Evolutionary conservation across 1,140 invertebrate genomes (phyloP), one percentile per base, ranked within the genome.

Genomic region (Drosophila lowei): DNA sequence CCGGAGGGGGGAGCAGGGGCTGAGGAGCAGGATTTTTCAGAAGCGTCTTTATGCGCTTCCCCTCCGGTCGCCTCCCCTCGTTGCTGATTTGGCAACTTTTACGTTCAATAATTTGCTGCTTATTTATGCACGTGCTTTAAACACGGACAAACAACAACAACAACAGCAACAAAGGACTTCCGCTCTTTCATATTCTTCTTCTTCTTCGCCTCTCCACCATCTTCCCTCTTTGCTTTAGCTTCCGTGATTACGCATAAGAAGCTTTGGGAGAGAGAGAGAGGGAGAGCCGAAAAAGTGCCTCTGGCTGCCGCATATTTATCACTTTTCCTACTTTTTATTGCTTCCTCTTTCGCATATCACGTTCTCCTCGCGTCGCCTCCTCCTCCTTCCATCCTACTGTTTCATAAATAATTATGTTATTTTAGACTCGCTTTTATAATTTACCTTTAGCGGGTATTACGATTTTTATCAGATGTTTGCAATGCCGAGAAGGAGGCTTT

Each of bases 401-500:
- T 38, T 71, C 83, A 85, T 78, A 86, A 86, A 86, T 86, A 86
- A 86, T 86, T 86, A 86, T 88, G 83, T 88, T 86, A 77, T 85
- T 80, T 85, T 79, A 83, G 79, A 84, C 75, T 44, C 44, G 15
- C 9, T 28, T 42, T 23, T 11, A 13, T 4, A 11, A 13, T 34
- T 34, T 38, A 4, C 1, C 3, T 34, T 11, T 1, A 34, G 34
- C 11, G 34, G 34, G 9, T 38, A 38, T 38, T 5, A 4, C 11
- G 3, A 4, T 13, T 38, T 38, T 13, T 38, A 11, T 38, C 11
- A 38, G 3, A 13, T 4, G 11, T 13, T 13, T 38, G 11, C 4
- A 25, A 25, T 4, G 4, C 23, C 23, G 4, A 25, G 23, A 25
- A 25, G 11, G 16, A 11, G 1, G 9, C 9, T 11, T 34, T 15